Percentiles rank a stretch among this genome's conserved stretches.
Evolutionary conservation across 2,113 vertebrate species (phyloP).

Genomic region (Varanus salvator): DNA sequence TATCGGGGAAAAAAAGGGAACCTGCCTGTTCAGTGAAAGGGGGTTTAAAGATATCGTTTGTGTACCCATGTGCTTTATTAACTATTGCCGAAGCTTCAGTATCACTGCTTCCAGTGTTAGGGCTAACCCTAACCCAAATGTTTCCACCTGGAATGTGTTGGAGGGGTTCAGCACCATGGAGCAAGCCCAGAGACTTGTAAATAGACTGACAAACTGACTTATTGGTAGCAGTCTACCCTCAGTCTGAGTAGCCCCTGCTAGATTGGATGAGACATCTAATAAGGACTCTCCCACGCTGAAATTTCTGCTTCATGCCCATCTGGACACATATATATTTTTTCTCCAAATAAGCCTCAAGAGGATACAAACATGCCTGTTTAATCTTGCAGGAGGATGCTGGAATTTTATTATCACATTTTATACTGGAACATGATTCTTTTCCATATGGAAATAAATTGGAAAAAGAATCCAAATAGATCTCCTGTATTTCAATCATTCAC

Average conservation of each 20-base stretch:
- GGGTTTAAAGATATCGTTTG: constrained; percentile 16
- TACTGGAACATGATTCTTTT: constrained; percentile 10
- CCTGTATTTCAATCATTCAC: not conserved
- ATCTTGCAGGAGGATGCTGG: constrained; percentile 21
- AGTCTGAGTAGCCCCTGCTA: not conserved
- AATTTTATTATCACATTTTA: not conserved
- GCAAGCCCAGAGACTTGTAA: constrained; percentile 4
- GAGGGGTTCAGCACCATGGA: not conserved
- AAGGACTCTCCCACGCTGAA: not conserved
- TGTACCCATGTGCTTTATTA: constrained; percentile 11
- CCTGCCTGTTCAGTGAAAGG: not conserved
- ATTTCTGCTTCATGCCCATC: rapidly evolving
- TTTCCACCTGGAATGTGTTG: constrained; percentile 39
- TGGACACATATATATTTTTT: not conserved
- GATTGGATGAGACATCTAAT: not conserved
- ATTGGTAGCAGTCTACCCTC: not conserved
- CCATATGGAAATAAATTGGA: rapidly evolving
- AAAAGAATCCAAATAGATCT: rapidly evolving
- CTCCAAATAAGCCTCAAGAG: rapidly evolving
- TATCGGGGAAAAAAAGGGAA: not conserved
- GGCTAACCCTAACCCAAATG: not conserved
- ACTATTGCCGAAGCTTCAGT: constrained; percentile 1
- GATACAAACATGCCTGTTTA: not conserved
- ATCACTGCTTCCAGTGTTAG: not conserved
- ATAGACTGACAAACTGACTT: rapidly evolving